Percentiles rank a stretch among this genome's conserved stretches.
Evolutionary conservation across 2,113 vertebrate species (phyloP).

Genomic region (Corythaeola cristata): DNA sequence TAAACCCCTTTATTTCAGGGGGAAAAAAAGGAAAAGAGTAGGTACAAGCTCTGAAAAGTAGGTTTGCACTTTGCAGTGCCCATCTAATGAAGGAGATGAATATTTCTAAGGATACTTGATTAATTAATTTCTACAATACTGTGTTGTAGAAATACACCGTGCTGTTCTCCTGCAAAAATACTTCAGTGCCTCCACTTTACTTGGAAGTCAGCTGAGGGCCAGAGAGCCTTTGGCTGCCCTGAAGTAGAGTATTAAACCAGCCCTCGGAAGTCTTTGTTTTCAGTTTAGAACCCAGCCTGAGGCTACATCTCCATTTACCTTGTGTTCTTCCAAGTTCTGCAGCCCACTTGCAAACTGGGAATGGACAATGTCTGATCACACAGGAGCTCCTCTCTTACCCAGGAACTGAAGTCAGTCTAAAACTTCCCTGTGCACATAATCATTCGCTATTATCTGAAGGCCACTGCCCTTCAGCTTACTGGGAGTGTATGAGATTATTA

Average conservation of each 20-base stretch:
- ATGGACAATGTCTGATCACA: neutral
- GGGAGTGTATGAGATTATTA: neutral
- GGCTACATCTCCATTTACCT: neutral
- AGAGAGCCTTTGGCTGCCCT: neutral
- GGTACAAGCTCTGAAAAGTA: neutral
- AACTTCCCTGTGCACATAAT: neutral
- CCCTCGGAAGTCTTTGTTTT: neutral
- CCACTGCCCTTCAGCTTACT: neutral
- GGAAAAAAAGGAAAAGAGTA: accelerated
- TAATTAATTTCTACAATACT: neutral
- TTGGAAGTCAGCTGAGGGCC: neutral
- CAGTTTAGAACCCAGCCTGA: neutral
- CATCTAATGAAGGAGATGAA: neutral
- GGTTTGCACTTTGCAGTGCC: neutral
- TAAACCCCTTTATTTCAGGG: neutral
- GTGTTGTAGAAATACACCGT: neutral
- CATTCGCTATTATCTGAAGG: neutral
- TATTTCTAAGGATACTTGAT: neutral
- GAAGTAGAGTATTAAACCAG: neutral
- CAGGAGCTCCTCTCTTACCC: neutral
- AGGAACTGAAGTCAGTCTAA: neutral
- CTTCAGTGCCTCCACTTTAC: neutral
- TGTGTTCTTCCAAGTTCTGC: neutral
- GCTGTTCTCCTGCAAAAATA: neutral
- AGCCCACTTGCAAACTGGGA: neutral